These are phyloP conservation scores for Thereva unica DNA, from an alignment of 2,888 invertebrate genomes.

Conservation along the genomic window DNA sequence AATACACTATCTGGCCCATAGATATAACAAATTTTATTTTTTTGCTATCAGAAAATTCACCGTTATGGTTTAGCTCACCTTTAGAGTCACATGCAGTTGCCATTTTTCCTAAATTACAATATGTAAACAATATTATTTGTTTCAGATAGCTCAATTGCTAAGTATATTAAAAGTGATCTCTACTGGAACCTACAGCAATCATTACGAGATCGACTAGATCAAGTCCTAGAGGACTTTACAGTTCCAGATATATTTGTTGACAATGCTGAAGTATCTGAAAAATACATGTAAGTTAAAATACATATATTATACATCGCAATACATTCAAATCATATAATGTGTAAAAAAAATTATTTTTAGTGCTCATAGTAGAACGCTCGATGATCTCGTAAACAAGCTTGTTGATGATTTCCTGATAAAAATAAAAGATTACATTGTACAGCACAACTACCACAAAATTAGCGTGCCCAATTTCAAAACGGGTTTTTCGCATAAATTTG, in stretches of 20 bases:
- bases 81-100: neutral
- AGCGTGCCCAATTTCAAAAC: slow-evolving; percentile 23
- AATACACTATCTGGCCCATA: too few species aligned
- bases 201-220: slow-evolving; percentile 34
- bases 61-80: too few species aligned
- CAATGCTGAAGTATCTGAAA: slow-evolving; percentile 32
- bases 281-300: slow-evolving; percentile 35
- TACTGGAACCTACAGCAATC: slow-evolving; percentile 38
- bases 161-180: slow-evolving; percentile 38
- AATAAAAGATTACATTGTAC: neutral
- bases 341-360: slow-evolving; percentile 2
- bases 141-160: slow-evolving; percentile 37
- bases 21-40: too few species aligned
- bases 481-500: slow-evolving; percentile 31
- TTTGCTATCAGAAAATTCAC: too few species aligned
- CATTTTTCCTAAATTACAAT: neutral
- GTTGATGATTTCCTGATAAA: slow-evolving; percentile 17
- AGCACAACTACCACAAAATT: slow-evolving; percentile 2
- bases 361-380: neutral
- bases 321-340: too few species aligned
- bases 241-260: slow-evolving; percentile 38
- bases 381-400: slow-evolving; percentile 13
- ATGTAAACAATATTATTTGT: neutral
- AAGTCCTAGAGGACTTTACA: slow-evolving; percentile 37
- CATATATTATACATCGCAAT: neutral